Conservation (phyloP, 2,113 vertebrate species). For the Chascanopsetta lugubris region DNA sequence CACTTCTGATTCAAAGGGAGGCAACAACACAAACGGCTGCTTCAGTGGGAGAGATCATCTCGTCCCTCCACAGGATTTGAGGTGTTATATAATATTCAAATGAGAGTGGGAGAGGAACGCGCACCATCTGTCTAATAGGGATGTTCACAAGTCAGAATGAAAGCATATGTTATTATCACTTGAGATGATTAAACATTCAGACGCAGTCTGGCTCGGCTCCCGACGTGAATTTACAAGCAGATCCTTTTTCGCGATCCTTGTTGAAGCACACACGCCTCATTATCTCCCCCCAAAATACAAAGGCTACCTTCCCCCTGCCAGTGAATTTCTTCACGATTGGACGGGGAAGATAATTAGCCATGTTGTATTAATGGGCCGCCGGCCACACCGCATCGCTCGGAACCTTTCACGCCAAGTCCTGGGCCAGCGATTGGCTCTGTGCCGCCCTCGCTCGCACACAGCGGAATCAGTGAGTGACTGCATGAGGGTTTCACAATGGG, state of each 20-base stretch:
- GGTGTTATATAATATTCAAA: conserved; percentile 53
- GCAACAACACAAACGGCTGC: conserved; percentile 49
- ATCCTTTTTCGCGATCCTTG: conserved; percentile 55
- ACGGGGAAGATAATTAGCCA: conserved; percentile 75
- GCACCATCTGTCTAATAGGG: conserved; percentile 74
- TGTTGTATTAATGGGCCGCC: conserved; percentile 70
- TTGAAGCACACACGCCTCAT: conserved; percentile 59
- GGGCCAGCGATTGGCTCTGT: conserved; percentile 65
- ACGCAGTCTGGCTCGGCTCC: conserved; percentile 60
- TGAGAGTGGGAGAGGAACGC: conserved; percentile 48
- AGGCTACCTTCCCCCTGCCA: conserved; percentile 52
- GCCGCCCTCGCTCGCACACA: conserved; percentile 60
- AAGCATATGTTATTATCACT: conserved; percentile 69
- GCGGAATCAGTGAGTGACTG: conserved; percentile 57
- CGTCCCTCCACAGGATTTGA: too few relatives aligned
- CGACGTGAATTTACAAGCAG: conserved; percentile 54
- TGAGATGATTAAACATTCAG: conserved; percentile 71
- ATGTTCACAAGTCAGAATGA: conserved; percentile 61
- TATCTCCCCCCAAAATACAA: conserved; percentile 62
- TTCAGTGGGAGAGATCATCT: too few relatives aligned
- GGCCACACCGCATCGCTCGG: conserved; percentile 62
- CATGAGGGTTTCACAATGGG: conserved; percentile 58
- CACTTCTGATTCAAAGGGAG: conserved; percentile 1
- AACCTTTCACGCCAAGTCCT: conserved; percentile 58
- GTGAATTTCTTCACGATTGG: conserved; percentile 59